Percentiles rank a stretch among this genome's conserved stretches.
Evolutionary conservation across 2,797 vertebrate species (phyloP).

Genomic region (Chiroxiphia lanceolata): DNA sequence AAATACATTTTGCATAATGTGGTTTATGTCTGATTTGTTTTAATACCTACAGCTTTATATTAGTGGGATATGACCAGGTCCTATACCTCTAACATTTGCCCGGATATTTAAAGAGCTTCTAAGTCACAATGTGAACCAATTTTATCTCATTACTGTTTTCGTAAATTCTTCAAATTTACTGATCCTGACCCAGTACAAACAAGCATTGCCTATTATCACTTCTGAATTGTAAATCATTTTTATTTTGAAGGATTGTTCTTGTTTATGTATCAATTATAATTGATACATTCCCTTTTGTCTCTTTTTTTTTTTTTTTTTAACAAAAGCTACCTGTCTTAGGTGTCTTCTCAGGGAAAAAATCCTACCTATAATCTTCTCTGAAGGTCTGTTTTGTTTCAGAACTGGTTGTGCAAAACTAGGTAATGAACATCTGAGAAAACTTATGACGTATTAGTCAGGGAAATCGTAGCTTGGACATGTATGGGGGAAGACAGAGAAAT

Average conservation of each 20-base stretch:
- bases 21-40: not conserved
- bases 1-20: not conserved
- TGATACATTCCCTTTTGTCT: not conserved
- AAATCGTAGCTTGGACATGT: not conserved
- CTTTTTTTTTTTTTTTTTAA: not conserved
- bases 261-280: not conserved
- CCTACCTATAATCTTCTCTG: not conserved
- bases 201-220: not conserved
- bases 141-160: not conserved
- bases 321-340: not conserved
- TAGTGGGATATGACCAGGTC: not conserved
- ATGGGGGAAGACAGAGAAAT: not conserved
- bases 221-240: not conserved
- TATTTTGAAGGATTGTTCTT: not conserved
- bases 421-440: not conserved
- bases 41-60: not conserved
- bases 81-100: not conserved
- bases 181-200: not conserved
- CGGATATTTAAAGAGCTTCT: not conserved
- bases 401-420: conserved; percentile 4
- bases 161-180: not conserved
- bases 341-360: not conserved
- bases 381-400: not conserved
- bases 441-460: not conserved
- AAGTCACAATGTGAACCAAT: not conserved